These are phyloP conservation scores for Bos taurus DNA, from an alignment of 2,113 vertebrate species.

Conservation along the genomic window DNA sequence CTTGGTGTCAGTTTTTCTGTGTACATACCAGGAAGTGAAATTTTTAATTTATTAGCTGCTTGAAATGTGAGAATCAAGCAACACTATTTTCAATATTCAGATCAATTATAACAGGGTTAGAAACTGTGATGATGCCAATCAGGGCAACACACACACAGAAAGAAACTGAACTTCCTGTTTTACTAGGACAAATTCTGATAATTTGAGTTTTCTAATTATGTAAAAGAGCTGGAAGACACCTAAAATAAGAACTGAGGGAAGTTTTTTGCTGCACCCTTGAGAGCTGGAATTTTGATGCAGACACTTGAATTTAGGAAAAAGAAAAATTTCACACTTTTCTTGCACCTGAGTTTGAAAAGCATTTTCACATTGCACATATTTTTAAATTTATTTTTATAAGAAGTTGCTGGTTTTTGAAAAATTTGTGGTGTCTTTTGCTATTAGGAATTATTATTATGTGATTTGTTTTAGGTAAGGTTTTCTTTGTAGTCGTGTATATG, in stretches of 20 bases:
- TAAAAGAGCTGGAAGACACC: neutral
- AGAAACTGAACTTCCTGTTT: neutral
- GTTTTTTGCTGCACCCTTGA: neutral
- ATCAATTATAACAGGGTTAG: neutral
- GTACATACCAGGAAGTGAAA: too few species aligned
- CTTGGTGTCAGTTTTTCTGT: too few species aligned
- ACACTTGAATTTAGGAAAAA: neutral
- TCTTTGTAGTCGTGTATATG: neutral
- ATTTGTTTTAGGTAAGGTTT: neutral
- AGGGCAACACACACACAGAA: neutral
- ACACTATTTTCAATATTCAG: neutral
- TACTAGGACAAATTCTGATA: neutral
- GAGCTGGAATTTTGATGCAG: neutral
- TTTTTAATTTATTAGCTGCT: neutral
- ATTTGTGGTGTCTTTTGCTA: neutral
- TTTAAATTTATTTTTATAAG: neutral
- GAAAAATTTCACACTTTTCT: neutral
- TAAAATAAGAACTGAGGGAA: neutral
- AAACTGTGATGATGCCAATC: neutral
- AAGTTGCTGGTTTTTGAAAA: neutral
- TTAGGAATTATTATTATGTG: neutral
- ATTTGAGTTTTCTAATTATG: neutral
- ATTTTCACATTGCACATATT: neutral
- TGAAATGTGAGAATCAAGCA: neutral
- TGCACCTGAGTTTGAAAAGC: neutral